phyloP scores from a whole-genome alignment of 2,888 invertebrate genomes.

The Eristalis intricaria region DNA sequence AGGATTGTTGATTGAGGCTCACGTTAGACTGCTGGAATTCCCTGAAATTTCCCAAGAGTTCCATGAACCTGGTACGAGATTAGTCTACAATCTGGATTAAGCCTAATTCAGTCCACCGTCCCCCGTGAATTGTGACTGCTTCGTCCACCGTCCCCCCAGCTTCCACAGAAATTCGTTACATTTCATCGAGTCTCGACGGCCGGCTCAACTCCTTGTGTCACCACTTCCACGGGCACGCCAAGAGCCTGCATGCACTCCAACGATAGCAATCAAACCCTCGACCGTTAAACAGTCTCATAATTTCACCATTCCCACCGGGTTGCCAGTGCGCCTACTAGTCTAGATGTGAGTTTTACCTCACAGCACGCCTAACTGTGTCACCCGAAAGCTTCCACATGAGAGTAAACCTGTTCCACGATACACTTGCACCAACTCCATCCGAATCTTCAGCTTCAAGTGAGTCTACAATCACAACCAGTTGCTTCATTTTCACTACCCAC shows the following conservation, averaged over 20 bases:
- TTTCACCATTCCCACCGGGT: not conserved
- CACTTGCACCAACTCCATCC: not conserved
- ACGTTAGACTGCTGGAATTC: too few species aligned
- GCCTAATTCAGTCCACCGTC: too few species aligned
- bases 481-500: not conserved
- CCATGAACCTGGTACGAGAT: too few species aligned
- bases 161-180: too few species aligned
- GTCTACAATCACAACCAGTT: constrained; percentile 36
- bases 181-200: too few species aligned
- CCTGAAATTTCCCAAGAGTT: too few species aligned
- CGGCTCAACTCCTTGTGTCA: too few species aligned
- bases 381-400: not conserved
- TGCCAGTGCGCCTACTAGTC: not conserved
- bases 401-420: constrained; percentile 1
- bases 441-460: not conserved
- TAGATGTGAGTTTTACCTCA: not conserved
- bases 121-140: too few species aligned
- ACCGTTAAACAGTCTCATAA: not conserved
- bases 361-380: not conserved
- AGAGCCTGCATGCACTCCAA: not conserved
- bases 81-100: too few species aligned
- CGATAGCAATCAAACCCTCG: not conserved
- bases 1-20: too few species aligned
- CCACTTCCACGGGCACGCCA: not conserved
- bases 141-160: too few species aligned